Conservation (phyloP, 2,113 vertebrate genomes). For the Noturus placidus region DNA sequence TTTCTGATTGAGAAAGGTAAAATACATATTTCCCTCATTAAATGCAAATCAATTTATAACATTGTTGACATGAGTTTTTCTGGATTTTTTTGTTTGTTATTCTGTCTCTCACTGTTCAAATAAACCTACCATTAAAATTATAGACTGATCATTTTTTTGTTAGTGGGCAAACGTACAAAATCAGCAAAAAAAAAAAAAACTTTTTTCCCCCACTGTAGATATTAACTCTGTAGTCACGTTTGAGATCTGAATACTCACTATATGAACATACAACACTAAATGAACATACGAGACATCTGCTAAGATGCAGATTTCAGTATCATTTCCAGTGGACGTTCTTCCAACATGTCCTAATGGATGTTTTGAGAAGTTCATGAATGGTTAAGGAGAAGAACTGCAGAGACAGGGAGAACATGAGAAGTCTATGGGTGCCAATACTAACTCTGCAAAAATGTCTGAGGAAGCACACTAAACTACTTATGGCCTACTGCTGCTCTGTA, state of each 20-base stretch:
- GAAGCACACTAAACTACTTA: background rate
- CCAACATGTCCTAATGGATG: slow-evolving; percentile 28
- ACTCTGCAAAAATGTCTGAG: slow-evolving; percentile 3
- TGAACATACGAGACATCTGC: slow-evolving; percentile 32
- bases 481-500: background rate
- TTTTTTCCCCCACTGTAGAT: no score
- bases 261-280: background rate
- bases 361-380: slow-evolving; percentile 32
- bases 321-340: slow-evolving; percentile 39
- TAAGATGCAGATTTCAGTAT: slow-evolving; percentile 28
- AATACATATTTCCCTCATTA: no score
- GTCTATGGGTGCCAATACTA: background rate
- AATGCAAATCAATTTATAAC: no score
- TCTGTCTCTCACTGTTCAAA: no score
- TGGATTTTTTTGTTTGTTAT: no score
- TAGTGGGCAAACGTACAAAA: no score
- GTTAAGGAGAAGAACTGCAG: background rate
- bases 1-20: no score
- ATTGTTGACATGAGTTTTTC: no score
- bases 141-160: no score
- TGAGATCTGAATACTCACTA: background rate
- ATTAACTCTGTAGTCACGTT: background rate
- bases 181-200: no score
- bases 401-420: background rate
- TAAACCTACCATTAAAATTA: no score